A percentile compares a stretch with the other conserved stretches of the same genome.
These are phyloP conservation scores for Cladorhizidae sp. DNA, from an alignment of 37 sponge, comb jelly and placozoan species.

Conservation along the genomic window DNA sequence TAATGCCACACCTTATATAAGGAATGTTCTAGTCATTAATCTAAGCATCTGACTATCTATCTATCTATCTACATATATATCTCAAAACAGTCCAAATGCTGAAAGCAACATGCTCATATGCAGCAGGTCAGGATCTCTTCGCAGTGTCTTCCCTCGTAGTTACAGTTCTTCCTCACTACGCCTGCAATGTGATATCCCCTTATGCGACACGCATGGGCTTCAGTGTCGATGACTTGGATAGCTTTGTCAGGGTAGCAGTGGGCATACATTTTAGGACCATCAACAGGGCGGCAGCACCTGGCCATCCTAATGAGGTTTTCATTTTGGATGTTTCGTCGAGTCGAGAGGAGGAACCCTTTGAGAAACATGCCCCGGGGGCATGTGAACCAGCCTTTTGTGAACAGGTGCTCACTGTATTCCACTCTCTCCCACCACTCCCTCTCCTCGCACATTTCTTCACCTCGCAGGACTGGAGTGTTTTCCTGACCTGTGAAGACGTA, in stretches of 20 bases:
- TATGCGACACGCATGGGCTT: slow-evolving; percentile 9
- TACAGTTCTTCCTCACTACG: slow-evolving; percentile 2
- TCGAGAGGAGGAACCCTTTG: slow-evolving; percentile 21
- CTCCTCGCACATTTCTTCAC: slow-evolving; percentile 15
- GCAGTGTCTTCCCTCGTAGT: not conserved
- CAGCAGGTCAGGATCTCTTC: slow-evolving; percentile 17
- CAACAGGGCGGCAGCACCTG: slow-evolving; percentile 26
- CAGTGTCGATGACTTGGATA: not conserved
- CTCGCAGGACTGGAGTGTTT: not conserved
- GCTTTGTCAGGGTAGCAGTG: slow-evolving; percentile 35
- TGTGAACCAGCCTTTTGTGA: slow-evolving; percentile 24
- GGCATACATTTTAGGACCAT: not conserved
- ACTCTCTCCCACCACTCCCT: slow-evolving; percentile 31
- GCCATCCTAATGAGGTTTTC: not conserved
- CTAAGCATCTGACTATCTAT: too few species aligned
- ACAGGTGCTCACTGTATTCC: not conserved
- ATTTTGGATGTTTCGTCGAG: not conserved
- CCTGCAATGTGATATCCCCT: slow-evolving; percentile 32
- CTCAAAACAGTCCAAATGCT: too few species aligned
- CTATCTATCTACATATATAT: too few species aligned
- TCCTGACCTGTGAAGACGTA: slow-evolving; percentile 43
- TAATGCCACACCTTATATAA: too few species aligned
- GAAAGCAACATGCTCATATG: not conserved
- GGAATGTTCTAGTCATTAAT: too few species aligned
- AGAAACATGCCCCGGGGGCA: slow-evolving; percentile 35